Evolutionary conservation across 2,888 invertebrate genomes (phyloP).

Genomic region (Phanerotoma sp.): DNA sequence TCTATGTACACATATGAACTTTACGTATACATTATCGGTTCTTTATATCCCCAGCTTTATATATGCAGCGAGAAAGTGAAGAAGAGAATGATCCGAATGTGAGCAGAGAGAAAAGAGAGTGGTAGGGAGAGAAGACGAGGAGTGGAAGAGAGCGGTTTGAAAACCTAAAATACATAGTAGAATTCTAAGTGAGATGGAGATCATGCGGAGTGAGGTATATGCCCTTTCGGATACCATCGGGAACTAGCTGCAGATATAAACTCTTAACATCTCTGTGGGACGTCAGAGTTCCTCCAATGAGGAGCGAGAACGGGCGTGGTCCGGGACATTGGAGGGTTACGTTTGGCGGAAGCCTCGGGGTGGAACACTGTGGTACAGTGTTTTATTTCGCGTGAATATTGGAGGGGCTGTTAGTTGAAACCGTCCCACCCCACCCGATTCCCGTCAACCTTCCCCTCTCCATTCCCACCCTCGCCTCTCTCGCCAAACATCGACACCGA

Average conservation of each 20-base stretch:
- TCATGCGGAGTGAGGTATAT: constrained; percentile 4
- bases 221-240: constrained; percentile 9
- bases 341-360: constrained; percentile 47
- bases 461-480: constrained; percentile 9
- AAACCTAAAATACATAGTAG: background rate
- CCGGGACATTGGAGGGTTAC: constrained; percentile 27
- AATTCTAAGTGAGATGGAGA: constrained; percentile 5
- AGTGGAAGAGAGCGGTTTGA: background rate
- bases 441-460: constrained; percentile 9
- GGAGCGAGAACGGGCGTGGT: constrained; percentile 39
- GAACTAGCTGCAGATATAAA: constrained; percentile 44
- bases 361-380: constrained; percentile 54
- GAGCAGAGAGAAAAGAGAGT: no score
- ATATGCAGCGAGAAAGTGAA: background rate
- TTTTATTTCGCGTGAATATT: constrained; percentile 47
- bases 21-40: background rate
- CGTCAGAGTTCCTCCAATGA: constrained; percentile 36
- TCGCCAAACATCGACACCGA: constrained; percentile 13
- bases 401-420: constrained; percentile 43
- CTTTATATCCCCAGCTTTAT: background rate
- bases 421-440: constrained; percentile 33
- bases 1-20: constrained; percentile 1
- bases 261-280: constrained; percentile 45
- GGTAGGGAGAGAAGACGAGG: background rate
- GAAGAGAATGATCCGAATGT: no score